Evolutionary conservation across 2,113 vertebrate species (phyloP), one percentile per base, ranked within the genome.

Genomic region (Stomatorhinus ivindoensis): DNA sequence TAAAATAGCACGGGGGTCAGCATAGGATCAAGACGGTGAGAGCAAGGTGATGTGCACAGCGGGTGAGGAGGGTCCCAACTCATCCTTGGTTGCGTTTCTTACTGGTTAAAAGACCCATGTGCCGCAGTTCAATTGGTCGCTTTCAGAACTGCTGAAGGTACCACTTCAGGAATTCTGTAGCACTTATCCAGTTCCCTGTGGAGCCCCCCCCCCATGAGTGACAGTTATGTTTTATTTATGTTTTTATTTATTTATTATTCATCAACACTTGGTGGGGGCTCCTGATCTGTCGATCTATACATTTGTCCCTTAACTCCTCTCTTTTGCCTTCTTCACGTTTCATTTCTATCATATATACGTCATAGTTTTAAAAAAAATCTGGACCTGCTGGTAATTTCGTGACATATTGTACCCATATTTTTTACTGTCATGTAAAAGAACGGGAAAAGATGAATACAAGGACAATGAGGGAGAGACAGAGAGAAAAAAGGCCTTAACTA

Each of bases 181-280:
- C 80, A 85, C 88, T 89, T 89, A 89, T 47, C n/a, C 50, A 58
- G 76, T 53, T 89, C 88, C 88, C 76, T 61, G 48, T 47, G 42
- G 51, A 84, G 42, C 0, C 73, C 35, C 42, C 35, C 42, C 42
- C 55, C 27, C 31, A 27, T 89, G 88, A 89, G 76, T 24, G 80
- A 89, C 88, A 89, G 46, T 83, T 48, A 85, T 85, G 83, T 89
- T 84, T 89, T 44, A 89, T 89, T 89, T 24, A 89, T 89, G 88
- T 61, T 84, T 84, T 89, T 89, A 89, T 61, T 84, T 89, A 89
- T 89, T 82, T 85, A 89, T 89, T 85, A 89, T 89, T 89, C 88
- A 89, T 89, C 50, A 48, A 39, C n/a, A 15, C 42, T 58, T 21
- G 53, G 76, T 85, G 80, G 88, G 88, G 42, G 17, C 19, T 84